Percentiles rank a stretch among this genome's conserved stretches.
Conservation (phyloP, 2,797 vertebrate genomes). For the Darevskia mixta region DNA sequence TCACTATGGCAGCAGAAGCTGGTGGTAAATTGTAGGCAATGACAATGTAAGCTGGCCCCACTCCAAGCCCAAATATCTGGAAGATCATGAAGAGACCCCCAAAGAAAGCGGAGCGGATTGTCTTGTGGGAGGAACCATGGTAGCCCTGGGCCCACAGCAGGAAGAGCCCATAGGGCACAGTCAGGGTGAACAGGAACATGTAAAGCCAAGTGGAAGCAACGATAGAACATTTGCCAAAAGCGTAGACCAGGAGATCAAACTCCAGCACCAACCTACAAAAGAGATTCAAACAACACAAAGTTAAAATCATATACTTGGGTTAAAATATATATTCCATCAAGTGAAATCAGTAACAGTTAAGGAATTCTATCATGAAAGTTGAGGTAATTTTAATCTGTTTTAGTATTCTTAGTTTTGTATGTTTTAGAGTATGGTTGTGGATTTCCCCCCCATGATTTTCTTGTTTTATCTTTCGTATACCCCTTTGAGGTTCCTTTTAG, state of each 20-base stretch:
- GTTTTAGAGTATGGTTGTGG: not conserved
- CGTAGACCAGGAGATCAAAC: conserved; percentile 91
- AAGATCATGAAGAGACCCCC: conserved; percentile 85
- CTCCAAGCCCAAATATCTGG: conserved; percentile 86
- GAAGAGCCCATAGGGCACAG: conserved; percentile 88
- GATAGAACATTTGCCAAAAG: conserved; percentile 90
- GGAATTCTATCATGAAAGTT: not conserved
- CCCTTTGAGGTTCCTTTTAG: too few relatives aligned
- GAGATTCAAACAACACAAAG: conserved; percentile 30
- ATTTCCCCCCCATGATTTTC: too few relatives aligned
- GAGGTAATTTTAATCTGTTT: too few relatives aligned
- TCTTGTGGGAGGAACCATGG: conserved; percentile 73
- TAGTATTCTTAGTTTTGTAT: too few relatives aligned
- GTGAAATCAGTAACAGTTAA: not conserved
- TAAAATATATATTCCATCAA: not conserved
- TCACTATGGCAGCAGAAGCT: conserved; percentile 91
- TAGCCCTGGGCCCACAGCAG: conserved; percentile 86
- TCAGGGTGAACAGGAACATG: conserved; percentile 90
- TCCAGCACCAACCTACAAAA: conserved; percentile 89
- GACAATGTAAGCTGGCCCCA: conserved; percentile 86
- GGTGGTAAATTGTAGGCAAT: conserved; percentile 87
- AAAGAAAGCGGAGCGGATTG: conserved; percentile 78
- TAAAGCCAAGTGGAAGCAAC: conserved; percentile 90
- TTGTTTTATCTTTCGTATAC: too few relatives aligned
- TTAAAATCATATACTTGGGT: not conserved